Percentiles rank a stretch among this genome's conserved stretches.
These are phyloP conservation scores for Tragelaphus strepsiceros DNA, from an alignment of 2,113 vertebrate species.

Conservation along the genomic window DNA sequence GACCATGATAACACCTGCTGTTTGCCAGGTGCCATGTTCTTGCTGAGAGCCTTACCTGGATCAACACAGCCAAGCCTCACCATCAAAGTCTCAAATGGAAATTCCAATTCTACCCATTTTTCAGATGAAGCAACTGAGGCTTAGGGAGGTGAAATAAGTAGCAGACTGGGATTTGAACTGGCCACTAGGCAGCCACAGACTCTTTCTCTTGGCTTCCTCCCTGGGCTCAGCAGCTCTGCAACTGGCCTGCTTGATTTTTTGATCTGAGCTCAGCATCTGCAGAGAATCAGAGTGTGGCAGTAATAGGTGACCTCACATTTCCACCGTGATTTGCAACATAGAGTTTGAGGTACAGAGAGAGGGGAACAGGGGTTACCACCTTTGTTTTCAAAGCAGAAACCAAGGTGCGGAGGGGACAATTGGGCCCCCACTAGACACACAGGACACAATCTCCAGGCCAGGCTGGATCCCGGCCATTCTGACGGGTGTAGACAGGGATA, in stretches of 20 bases:
- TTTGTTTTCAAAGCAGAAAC: background rate
- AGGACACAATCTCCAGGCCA: background rate
- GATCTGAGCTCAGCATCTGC: background rate
- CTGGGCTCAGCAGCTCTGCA: background rate
- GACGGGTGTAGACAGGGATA: background rate
- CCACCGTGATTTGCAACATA: background rate
- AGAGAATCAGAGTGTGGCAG: fast-evolving
- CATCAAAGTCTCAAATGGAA: background rate
- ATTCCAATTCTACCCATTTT: background rate
- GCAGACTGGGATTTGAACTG: background rate
- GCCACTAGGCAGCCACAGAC: fast-evolving
- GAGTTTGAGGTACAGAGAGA: background rate
- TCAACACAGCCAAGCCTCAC: background rate
- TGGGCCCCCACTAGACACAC: background rate
- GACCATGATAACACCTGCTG: background rate
- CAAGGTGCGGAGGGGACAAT: background rate
- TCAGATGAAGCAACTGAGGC: background rate
- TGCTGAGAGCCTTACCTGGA: background rate
- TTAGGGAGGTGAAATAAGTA: background rate
- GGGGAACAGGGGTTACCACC: background rate
- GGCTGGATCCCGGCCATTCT: no score
- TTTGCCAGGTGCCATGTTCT: background rate
- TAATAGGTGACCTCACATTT: background rate
- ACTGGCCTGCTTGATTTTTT: background rate
- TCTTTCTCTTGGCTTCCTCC: background rate